Conservation (phyloP, 1,140 invertebrate genomes). For the Aphidius ervi region DNA sequence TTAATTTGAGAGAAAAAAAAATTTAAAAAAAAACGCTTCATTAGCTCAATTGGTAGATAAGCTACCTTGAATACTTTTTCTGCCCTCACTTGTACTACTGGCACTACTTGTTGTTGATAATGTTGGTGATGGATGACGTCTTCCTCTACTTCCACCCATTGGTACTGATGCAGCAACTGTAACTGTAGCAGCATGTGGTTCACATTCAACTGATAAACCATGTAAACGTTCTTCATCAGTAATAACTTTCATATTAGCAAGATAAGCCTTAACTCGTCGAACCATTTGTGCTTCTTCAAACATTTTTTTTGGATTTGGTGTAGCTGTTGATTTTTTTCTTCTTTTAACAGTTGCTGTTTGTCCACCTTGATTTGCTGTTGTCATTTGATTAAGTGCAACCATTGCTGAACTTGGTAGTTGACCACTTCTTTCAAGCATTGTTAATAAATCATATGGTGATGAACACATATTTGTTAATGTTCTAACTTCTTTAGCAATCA, state of each 20-base stretch:
- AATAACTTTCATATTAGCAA: constrained; percentile 87
- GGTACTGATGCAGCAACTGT: constrained; percentile 53
- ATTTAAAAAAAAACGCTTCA: neutral
- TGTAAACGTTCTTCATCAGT: constrained; percentile 89
- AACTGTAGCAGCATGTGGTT: constrained; percentile 63
- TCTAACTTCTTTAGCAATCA: constrained; percentile 97
- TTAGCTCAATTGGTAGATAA: neutral
- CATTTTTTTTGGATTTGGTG: constrained; percentile 96
- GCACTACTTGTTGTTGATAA: constrained; percentile 85
- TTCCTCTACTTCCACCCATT: constrained; percentile 55
- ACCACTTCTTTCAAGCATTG: constrained; percentile 79
- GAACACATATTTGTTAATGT: constrained; percentile 94
- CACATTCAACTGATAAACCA: constrained; percentile 84
- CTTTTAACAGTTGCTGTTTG: constrained; percentile 78
- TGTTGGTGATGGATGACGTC: constrained; percentile 80
- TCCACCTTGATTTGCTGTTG: constrained; percentile 59
- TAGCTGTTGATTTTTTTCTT: constrained; percentile 84
- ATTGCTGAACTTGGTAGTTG: constrained; percentile 83
- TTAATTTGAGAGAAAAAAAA: neutral
- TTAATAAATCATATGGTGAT: constrained; percentile 82
- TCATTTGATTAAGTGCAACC: constrained; percentile 84
- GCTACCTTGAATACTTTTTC: constrained; percentile 55
- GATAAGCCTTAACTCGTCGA: constrained; percentile 89
- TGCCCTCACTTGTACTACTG: constrained; percentile 80
- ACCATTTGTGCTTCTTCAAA: constrained; percentile 99